Conservation (phyloP, 2,113 vertebrate genomes). For the Corapipo altera region DNA sequence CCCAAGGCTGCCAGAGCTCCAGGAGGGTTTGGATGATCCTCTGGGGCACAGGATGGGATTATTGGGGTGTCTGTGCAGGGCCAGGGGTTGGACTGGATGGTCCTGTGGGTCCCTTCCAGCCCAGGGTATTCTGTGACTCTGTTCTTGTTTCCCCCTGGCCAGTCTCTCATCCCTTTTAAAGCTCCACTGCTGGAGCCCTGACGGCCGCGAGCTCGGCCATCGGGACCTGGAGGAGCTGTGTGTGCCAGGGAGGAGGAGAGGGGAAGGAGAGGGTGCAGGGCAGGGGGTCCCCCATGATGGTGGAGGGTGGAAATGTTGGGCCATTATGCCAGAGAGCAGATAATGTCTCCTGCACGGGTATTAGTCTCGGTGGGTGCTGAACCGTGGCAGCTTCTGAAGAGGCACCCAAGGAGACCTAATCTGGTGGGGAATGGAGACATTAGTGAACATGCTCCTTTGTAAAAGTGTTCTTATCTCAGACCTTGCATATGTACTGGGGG, state of each 20-base stretch:
- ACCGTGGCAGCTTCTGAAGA: background rate
- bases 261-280: background rate
- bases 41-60: background rate
- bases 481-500: conserved; percentile 27
- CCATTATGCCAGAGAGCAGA: conserved; percentile 18
- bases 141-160: rapidly evolving
- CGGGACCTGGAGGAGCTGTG: background rate
- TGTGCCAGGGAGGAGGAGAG: background rate
- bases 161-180: background rate
- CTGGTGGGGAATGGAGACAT: conserved; percentile 50
- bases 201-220: background rate
- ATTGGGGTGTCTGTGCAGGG: background rate
- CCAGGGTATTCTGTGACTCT: background rate
- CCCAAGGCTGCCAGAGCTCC: background rate
- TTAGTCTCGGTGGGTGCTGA: conserved; percentile 28
- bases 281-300: background rate
- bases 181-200: background rate
- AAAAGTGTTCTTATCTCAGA: conserved; percentile 37
- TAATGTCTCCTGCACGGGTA: conserved; percentile 33
- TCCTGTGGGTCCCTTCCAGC: background rate
- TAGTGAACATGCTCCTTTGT: background rate
- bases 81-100: rapidly evolving
- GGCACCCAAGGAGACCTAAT: conserved; percentile 42
- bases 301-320: background rate
- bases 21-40: rapidly evolving